A percentile compares a stretch with the other conserved stretches of the same genome.
These are phyloP conservation scores for Agrilus cyanescens DNA, from an alignment of 2,888 invertebrate species.

Conservation along the genomic window DNA sequence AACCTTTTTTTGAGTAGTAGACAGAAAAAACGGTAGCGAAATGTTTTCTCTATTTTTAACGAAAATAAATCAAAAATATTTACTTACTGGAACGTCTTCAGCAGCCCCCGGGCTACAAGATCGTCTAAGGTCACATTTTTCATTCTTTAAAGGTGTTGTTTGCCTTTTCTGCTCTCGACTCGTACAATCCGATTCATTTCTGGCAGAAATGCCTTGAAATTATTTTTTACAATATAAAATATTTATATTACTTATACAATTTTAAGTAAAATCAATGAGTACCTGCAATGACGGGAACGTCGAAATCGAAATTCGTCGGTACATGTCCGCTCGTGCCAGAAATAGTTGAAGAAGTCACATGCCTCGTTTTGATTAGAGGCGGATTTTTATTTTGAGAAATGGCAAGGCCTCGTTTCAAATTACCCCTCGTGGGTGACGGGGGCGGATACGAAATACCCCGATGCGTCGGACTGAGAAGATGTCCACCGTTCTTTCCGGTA, in stretches of 20 bases:
- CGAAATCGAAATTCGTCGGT: conserved; percentile 36
- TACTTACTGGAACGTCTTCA: too few species aligned
- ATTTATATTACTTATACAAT: background rate
- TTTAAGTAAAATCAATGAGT: conserved; percentile 12
- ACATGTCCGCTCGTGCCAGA: conserved; percentile 20
- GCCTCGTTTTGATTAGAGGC: conserved; percentile 68
- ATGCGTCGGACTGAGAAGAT: conserved; percentile 45
- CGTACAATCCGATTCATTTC: too few species aligned
- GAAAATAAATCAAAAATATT: too few species aligned
- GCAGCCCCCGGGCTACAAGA: too few species aligned
- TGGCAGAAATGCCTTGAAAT: too few species aligned
- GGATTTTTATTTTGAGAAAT: conserved; percentile 70
- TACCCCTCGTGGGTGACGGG: conserved; percentile 60
- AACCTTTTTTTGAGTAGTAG: too few species aligned
- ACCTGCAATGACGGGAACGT: conserved; percentile 40
- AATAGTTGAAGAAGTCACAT: conserved; percentile 39
- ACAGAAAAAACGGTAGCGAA: too few species aligned
- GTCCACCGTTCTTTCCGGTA: conserved; percentile 34
- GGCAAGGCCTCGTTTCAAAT: conserved; percentile 52
- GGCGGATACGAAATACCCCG: conserved; percentile 75
- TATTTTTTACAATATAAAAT: too few species aligned
- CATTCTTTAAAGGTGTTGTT: too few species aligned
- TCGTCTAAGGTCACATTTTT: too few species aligned
- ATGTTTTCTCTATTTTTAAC: too few species aligned
- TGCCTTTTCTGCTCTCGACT: too few species aligned